A percentile compares a stretch with the other conserved stretches of the same genome.
phyloP scores from a whole-genome alignment of 1,140 invertebrate species.

The Brachionus rotundiformis region DNA sequence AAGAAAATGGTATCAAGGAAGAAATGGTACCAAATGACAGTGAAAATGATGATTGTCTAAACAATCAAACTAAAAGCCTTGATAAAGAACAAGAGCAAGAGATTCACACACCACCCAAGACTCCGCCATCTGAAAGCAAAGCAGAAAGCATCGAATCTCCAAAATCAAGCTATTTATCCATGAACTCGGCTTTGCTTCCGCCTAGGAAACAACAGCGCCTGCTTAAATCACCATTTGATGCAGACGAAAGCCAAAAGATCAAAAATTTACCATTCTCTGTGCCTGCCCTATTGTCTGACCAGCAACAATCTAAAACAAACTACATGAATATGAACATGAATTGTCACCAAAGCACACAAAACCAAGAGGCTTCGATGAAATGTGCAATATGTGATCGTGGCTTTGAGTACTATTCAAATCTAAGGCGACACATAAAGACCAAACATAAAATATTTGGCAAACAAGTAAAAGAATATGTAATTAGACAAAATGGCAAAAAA shows the following conservation, averaged over 20 bases:
- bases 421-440: constrained; percentile 48
- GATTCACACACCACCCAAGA: constrained; percentile 42
- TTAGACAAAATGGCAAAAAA: constrained; percentile 31
- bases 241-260: not conserved
- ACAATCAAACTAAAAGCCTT: not conserved
- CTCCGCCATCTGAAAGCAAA: not conserved
- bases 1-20: not conserved
- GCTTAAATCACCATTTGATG: constrained; percentile 34
- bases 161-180: constrained; percentile 24
- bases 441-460: constrained; percentile 51
- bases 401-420: constrained; percentile 48
- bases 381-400: constrained; percentile 51
- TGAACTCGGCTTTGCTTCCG: constrained; percentile 4
- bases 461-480: constrained; percentile 52
- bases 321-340: not conserved
- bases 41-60: constrained; percentile 8
- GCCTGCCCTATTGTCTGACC: constrained; percentile 2
- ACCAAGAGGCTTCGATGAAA: constrained; percentile 47
- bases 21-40: not conserved
- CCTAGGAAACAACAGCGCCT: constrained; percentile 43
- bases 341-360: not conserved
- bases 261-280: constrained; percentile 20
- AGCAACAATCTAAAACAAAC: not conserved
- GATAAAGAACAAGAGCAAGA: constrained; percentile 47
- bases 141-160: not conserved